phyloP scores from a whole-genome alignment of 2,888 invertebrate species.

The Caenorhabditis sp. region DNA sequence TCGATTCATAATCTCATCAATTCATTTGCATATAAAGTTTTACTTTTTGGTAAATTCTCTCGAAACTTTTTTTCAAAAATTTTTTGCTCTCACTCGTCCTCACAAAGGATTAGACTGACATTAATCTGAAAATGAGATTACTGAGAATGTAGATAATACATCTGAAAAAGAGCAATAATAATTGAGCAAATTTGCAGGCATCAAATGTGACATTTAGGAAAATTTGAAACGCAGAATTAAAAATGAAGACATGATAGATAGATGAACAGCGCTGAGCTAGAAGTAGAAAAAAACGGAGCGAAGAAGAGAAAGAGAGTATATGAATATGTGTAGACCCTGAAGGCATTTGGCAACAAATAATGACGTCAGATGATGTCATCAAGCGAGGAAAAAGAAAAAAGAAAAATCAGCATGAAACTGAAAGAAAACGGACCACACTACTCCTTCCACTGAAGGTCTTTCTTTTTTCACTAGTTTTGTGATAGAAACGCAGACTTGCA shows the following conservation, averaged over 20 bases:
- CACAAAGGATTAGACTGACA: no score
- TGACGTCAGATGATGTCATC: conserved; percentile 45
- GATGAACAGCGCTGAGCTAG: not conserved
- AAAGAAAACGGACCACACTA: not conserved
- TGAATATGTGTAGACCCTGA: conserved; percentile 2
- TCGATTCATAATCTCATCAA: no score
- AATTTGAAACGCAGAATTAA: not conserved
- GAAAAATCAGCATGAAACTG: conserved; percentile 4
- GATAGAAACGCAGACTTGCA: not conserved
- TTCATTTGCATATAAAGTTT: no score
- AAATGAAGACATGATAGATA: not conserved
- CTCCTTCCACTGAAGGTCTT: not conserved
- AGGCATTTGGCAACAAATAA: conserved; percentile 28
- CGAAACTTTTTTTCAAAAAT: no score
- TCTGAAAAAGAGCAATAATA: no score
- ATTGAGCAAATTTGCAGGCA: no score
- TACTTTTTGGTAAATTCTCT: no score
- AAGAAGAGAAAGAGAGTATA: not conserved
- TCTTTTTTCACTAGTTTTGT: not conserved
- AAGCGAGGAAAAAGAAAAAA: conserved; percentile 25
- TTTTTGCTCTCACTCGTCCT: no score
- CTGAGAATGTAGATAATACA: no score
- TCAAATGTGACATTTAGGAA: not conserved
- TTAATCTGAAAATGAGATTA: no score
- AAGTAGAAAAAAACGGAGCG: not conserved